Evolutionary conservation across 2,113 vertebrate genomes (phyloP).

Genomic region (Podilymbus podiceps): DNA sequence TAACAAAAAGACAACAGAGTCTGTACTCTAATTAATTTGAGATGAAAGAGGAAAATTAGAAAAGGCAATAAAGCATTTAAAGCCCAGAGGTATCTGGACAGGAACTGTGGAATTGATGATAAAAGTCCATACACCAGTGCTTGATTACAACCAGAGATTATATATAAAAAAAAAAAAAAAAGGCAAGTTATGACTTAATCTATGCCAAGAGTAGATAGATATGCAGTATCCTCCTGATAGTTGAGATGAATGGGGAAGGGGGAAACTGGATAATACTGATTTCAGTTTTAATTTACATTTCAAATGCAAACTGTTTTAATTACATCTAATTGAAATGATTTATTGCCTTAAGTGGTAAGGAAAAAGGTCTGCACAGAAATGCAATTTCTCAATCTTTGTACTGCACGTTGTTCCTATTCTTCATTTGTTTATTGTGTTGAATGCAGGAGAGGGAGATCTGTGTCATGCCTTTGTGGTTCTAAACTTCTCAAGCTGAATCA

Average conservation of each 20-base stretch:
- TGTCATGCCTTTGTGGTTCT: background rate
- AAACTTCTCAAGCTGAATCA: background rate
- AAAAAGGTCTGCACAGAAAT: background rate
- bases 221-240: background rate
- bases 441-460: background rate
- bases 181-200: slow-evolving; percentile 17
- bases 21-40: slow-evolving; percentile 44
- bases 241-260: background rate
- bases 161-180: background rate
- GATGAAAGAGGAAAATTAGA: slow-evolving; percentile 4
- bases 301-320: background rate
- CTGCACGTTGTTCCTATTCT: background rate
- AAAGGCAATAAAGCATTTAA: background rate
- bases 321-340: slow-evolving; percentile 38
- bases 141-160: background rate
- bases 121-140: background rate
- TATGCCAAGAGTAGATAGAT: background rate
- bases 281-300: slow-evolving; percentile 38
- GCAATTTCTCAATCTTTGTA: slow-evolving; percentile 10
- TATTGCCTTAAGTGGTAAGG: slow-evolving; percentile 7
- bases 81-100: slow-evolving; percentile 6
- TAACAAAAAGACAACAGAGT: slow-evolving; percentile 11
- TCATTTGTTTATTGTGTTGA: background rate
- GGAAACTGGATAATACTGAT: background rate
- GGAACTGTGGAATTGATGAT: background rate